Percentiles rank a stretch among this genome's conserved stretches.
Conservation (phyloP, 1,140 invertebrate genomes). For the Drosophila sp. region DNA sequence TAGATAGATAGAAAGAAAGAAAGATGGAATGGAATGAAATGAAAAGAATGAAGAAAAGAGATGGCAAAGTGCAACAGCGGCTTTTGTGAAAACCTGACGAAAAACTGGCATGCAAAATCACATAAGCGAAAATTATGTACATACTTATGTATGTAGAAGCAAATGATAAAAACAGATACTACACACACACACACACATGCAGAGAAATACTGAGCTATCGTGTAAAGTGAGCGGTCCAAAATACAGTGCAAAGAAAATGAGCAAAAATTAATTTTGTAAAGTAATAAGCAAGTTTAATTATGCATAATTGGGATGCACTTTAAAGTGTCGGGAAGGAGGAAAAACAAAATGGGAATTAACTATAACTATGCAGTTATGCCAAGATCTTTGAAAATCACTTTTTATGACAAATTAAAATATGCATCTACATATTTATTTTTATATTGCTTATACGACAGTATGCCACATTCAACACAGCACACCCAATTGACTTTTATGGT, state of each 20-base stretch:
- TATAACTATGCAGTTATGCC: neutral
- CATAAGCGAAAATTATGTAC: conserved; percentile 63
- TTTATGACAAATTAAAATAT: conserved; percentile 52
- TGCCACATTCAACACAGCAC: conserved; percentile 37
- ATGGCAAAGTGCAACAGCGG: conserved; percentile 29
- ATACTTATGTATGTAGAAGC: conserved; percentile 50
- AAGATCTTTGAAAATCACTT: conserved; percentile 6
- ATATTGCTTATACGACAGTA: neutral
- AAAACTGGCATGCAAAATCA: conserved; percentile 62
- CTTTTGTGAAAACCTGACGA: conserved; percentile 56
- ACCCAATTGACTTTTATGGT: conserved; percentile 61
- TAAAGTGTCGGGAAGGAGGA: neutral
- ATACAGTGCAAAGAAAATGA: conserved; percentile 56
- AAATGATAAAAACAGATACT: conserved; percentile 42
- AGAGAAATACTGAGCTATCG: conserved; percentile 24
- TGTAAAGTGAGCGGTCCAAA: conserved; percentile 17
- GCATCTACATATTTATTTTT: conserved; percentile 21
- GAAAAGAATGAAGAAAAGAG: conserved; percentile 16
- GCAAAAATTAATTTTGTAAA: conserved; percentile 59
- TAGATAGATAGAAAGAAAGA: conserved; percentile 7
- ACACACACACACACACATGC: neutral
- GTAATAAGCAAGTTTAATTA: conserved; percentile 60
- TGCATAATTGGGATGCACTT: conserved; percentile 54
- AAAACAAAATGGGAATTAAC: neutral
- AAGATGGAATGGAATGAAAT: neutral